phyloP scores from a whole-genome alignment of 2,113 vertebrate genomes.

The Tiliqua scincoides region DNA sequence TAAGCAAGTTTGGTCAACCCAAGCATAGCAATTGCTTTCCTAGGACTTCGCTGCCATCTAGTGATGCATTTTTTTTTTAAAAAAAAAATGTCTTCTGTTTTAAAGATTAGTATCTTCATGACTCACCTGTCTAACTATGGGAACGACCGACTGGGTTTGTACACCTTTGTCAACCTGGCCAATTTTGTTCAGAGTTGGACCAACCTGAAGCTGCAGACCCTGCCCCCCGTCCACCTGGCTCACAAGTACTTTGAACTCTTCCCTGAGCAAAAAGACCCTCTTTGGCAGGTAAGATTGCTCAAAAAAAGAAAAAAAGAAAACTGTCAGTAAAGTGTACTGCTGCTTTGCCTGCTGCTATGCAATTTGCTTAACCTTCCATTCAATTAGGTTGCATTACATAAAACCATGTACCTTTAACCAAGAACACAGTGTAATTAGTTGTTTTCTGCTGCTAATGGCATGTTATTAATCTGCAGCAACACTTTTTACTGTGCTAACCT shows the following conservation, averaged over 20 bases:
- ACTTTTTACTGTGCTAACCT: background rate
- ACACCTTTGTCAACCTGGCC: constrained; percentile 93
- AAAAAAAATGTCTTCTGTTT: constrained; percentile 29
- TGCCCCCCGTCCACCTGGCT: constrained; percentile 89
- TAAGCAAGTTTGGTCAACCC: no score
- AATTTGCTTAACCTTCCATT: background rate
- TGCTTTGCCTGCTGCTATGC: background rate
- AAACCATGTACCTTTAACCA: background rate
- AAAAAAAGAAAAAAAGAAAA: no score
- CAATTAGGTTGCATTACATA: background rate
- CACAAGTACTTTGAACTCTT: constrained; percentile 95
- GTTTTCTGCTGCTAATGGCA: fast-evolving
- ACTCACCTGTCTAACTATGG: constrained; percentile 95
- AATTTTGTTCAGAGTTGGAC: constrained; percentile 94
- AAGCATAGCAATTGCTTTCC: fast-evolving
- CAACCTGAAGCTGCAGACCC: constrained; percentile 90
- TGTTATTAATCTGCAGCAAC: background rate
- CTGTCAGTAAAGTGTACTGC: background rate
- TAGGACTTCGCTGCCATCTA: constrained; percentile 67
- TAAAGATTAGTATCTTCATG: constrained; percentile 97
- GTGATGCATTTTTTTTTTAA: constrained; percentile 13
- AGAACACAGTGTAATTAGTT: background rate
- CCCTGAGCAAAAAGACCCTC: constrained; percentile 92
- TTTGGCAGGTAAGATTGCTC: constrained; percentile 88
- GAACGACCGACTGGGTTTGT: constrained; percentile 91